These are phyloP conservation scores for Protophormia terraenovae DNA, from an alignment of 2,888 invertebrate genomes.

Conservation along the genomic window DNA sequence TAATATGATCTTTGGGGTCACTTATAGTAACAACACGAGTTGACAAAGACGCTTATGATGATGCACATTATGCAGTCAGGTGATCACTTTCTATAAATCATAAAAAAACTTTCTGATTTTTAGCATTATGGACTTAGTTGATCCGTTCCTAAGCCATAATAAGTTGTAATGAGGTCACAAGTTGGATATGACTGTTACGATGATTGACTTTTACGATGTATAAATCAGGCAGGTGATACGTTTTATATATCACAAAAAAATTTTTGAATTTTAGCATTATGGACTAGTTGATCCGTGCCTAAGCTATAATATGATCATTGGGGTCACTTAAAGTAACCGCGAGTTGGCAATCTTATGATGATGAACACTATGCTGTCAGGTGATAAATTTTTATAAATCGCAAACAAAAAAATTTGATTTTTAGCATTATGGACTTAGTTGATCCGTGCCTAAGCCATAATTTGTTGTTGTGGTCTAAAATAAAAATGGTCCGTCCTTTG, in stretches of 20 bases:
- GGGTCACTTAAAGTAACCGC: too few relatives aligned
- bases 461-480: not conserved
- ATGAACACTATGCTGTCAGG: too few relatives aligned
- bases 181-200: too few relatives aligned
- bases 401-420: conserved; percentile 22
- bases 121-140: conserved; percentile 69
- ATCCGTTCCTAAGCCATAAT: conserved; percentile 68
- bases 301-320: conserved; percentile 44
- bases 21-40: not conserved
- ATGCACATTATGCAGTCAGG: too few relatives aligned
- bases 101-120: conserved; percentile 46
- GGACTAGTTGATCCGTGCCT: conserved; percentile 69
- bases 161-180: too few relatives aligned
- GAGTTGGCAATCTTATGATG: too few relatives aligned
- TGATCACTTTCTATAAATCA: too few relatives aligned
- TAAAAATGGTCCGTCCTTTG: too few relatives aligned
- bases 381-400: not conserved
- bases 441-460: conserved; percentile 68
- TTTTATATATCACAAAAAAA: not conserved
- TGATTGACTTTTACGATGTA: too few relatives aligned
- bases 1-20: not conserved
- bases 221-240: not conserved
- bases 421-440: conserved; percentile 69
- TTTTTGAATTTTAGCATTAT: conserved; percentile 66
- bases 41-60: not conserved